Base-by-base conservation (phyloP, 2,113 vertebrate genomes). In the Dasyprocta punctata region DNA sequence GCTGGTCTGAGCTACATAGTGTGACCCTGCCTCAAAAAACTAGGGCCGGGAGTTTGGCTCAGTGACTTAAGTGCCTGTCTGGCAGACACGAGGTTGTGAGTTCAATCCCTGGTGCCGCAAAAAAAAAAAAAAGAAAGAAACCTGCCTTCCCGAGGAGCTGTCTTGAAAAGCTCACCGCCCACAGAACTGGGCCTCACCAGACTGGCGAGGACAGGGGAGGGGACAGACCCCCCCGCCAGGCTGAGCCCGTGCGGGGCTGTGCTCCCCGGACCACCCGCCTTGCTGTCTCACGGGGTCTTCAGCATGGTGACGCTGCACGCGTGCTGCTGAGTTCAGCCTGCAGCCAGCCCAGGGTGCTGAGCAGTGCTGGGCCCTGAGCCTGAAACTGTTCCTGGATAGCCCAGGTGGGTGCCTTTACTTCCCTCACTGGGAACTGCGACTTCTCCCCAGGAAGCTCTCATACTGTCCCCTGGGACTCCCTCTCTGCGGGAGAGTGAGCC, bases 161-260 rank as follows among this genome's bases (percentile, higher is more conserved):
- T 65, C 81, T 90, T 90, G 75, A 30, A 81, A 81, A 47, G 44
- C 3, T 26, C 20, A 8, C 44, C n/a, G 9, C 11, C 67, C 52
- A 56, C 24, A 33, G 28, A 16, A 77, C 77, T 20, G 49, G 20
- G 11, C 60, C 54, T 7, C 85, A 30, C 22, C 65, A 83, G 56
- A 20, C 30, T 16, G 33, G 52, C 63, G 11, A 38, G 17, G 7
- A 7, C 13, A 36, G 69, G 30, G 19, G 19, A 60, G 26, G 38
- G 73, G n/a, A n/a, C n/a, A 16, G 38, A 33, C 2, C 54, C 54
- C 2, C 17, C 17, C 19, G 54, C 54, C 54, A 56, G 54, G 54
- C 54, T 0, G 49, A 60, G n/a, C 56, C 58, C 11, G 0, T 0
- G 28, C 13, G 12, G 3, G 83, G 5, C 7, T 63, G 26, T n/a